Base-by-base conservation (phyloP, 2,888 invertebrate species). In the Hypsopygia costalis region DNA sequence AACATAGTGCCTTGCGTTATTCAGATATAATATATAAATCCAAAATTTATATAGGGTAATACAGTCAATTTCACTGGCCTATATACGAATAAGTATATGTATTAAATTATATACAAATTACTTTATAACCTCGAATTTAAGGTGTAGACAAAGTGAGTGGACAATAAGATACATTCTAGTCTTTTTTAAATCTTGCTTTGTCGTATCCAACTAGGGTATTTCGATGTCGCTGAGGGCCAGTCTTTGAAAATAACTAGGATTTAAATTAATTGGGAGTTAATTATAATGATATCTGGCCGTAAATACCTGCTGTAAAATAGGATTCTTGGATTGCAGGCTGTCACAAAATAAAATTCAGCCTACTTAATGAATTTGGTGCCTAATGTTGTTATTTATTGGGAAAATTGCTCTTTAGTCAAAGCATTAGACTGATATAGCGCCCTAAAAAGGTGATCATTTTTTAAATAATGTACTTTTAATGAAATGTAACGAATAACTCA, bases 151-250 rank as follows among this genome's bases (percentile, higher is more conserved):
- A 73, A 81, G 82, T 78, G 81, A 72, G 72, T 73, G 46, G 86
- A 87, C 87, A 87, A 87, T 87, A 87, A 85, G 69, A 76, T 70
- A 61, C 62, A 75, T 70, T 86, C 86, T 87, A 87, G 86, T 87
- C 86, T 78, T 61, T 67, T 63, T 67, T 69, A 60, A 72, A 71
- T 70, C 67, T 74, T 73, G 72, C 74, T 83, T 80, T 76, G 73
- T 74, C 69, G 52, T 47, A 34, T 29, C 21, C 40, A 25, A 34
- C 33, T 32, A 32, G 25, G 25, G 6, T 9, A n/a, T n/a, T n/a
- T 21, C 25, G 25, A 25, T 1, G 25, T n/a, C 25, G 25, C n/a
- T 7, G 25, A n/a, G 25, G 25, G 16, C 16, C 16, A 16, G 16
- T 16, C 16, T 4, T n/a, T 16, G 16, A 16, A 16, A 2, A 4